Base-by-base conservation (phyloP, 2,888 invertebrate species). In the Ochlodes sylvanus region DNA sequence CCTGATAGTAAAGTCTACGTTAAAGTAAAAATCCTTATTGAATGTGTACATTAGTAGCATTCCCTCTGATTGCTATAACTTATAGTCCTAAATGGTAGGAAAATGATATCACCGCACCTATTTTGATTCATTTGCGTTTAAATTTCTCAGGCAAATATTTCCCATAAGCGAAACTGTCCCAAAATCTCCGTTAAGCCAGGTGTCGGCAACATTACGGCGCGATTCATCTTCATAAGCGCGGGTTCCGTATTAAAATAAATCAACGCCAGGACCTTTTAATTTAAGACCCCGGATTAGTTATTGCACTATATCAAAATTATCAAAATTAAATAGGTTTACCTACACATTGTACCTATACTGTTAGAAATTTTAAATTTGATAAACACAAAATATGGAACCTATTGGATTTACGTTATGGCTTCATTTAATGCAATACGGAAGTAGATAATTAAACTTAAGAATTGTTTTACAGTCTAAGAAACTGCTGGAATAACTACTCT, bases 181-280 rank as follows among this genome's bases (percentile, higher is more conserved):
- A 12, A 17, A 58, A 66, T 56, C 9, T 47, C 50, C 7, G 58
- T 58, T 58, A 60, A 66, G 58, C 66, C 60, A 19, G 60, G 60
- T 42, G 52, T 65, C 65, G 21, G 58, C 27, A 50, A 52, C 57
- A 57, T 58, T 58, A 58, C 9, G 41, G 41, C 17, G 34, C 38
- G 54, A 66, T 66, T 60, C 60, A 60, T 66, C 66, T 66, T 66
- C 52, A 66, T 66, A 66, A 66, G 41, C 58, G 19, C 15, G 32
- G 60, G 52, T 66, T 66, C 56, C 52, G 60, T 60, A 66, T 66
- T 54, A 41, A 44, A 54, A 66, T 65, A 58, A 58, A 65, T 65
- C 65, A 65, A 41, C 58, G 17, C 57, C 7, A 32, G 17, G 17
- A 57, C 57, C 65, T 58, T 50, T 65, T 65, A 65, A 58, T 65